Percentiles rank a stretch among this genome's conserved stretches.
phyloP scores from a whole-genome alignment of 2,888 invertebrate species.

The Drosophila demipolita region DNA sequence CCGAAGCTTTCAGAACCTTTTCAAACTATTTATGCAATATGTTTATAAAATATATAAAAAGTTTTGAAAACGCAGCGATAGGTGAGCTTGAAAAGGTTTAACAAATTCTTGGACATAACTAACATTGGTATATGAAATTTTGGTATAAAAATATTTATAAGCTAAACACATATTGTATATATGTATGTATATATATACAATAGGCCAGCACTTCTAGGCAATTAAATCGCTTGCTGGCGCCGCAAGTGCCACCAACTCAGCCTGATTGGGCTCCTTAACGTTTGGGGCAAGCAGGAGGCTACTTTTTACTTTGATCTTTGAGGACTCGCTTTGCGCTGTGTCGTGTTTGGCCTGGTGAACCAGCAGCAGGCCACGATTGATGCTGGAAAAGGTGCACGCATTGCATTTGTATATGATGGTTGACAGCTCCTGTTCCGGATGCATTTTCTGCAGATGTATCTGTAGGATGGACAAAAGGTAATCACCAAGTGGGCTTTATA shows the following conservation, averaged over 20 bases:
- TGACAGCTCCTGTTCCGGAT: conserved; percentile 88
- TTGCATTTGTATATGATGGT: conserved; percentile 86
- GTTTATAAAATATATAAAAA: neutral
- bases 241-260: neutral
- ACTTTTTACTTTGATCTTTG: conserved; percentile 83
- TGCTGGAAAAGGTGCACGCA: conserved; percentile 82
- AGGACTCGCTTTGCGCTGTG: conserved; percentile 27
- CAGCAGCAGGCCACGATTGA: conserved; percentile 82
- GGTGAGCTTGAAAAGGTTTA: conserved; percentile 21
- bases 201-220: conserved; percentile 19
- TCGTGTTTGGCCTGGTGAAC: conserved; percentile 83
- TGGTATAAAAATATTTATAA: conserved; percentile 62
- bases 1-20: conserved; percentile 37
- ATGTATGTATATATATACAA: neutral
- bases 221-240: conserved; percentile 10
- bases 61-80: neutral
- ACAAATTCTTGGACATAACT: conserved; percentile 33
- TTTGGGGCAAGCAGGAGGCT: conserved; percentile 70
- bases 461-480: conserved; percentile 29
- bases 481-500: neutral
- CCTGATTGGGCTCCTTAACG: conserved; percentile 8
- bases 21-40: conserved; percentile 11
- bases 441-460: conserved; percentile 91
- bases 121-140: conserved; percentile 59
- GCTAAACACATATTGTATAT: conserved; percentile 28